Percentiles rank a stretch among this genome's conserved stretches.
phyloP scores from a whole-genome alignment of 2,113 vertebrate genomes.

The Ciconia maguari region DNA sequence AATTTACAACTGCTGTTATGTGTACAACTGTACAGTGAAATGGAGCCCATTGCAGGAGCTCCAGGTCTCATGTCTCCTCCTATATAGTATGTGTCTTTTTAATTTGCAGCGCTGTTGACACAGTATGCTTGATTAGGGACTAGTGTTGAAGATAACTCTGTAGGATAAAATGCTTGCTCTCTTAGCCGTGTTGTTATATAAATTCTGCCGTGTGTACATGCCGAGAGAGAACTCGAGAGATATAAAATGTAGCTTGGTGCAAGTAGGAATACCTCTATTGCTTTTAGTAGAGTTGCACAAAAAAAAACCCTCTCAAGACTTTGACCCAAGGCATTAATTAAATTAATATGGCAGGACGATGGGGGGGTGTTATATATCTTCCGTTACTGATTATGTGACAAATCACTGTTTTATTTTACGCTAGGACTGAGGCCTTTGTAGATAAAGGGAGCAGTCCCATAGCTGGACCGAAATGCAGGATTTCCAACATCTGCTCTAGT shows the following conservation, averaged over 20 bases:
- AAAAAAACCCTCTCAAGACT: background rate
- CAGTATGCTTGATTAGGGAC: conserved; percentile 34
- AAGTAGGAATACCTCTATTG: background rate
- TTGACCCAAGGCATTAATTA: background rate
- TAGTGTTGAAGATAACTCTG: conserved; percentile 32
- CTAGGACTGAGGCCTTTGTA: background rate
- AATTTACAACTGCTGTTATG: conserved; percentile 37
- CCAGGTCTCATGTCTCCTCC: background rate
- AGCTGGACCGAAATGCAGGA: background rate
- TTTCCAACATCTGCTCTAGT: background rate
- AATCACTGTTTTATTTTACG: background rate
- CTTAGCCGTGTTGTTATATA: conserved; percentile 17
- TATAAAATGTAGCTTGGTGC: background rate
- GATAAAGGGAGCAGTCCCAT: background rate
- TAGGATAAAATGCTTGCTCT: conserved; percentile 37
- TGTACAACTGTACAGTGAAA: background rate
- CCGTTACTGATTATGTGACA: background rate
- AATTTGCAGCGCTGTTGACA: conserved; percentile 47
- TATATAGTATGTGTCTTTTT: conserved; percentile 8
- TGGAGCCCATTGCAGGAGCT: background rate
- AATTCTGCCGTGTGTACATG: background rate
- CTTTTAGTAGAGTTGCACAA: background rate
- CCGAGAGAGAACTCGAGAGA: background rate
- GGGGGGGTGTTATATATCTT: background rate
- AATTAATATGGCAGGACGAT: background rate